phyloP scores from a whole-genome alignment of 2,888 invertebrate species.

The Xestia rhomboidea region DNA sequence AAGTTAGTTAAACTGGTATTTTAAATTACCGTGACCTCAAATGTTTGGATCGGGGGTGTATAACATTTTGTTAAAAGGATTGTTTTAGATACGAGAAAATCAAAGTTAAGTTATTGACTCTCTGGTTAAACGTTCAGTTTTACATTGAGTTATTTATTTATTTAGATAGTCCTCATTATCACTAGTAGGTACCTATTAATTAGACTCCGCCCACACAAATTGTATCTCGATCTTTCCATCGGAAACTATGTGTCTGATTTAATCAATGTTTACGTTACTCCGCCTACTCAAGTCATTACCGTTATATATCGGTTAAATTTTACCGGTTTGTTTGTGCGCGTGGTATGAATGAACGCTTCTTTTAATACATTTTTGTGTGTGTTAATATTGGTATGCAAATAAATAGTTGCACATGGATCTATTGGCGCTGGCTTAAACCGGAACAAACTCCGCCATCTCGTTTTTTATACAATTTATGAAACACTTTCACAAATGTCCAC shows the following conservation, averaged over 20 bases:
- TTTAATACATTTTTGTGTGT: not conserved
- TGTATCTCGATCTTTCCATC: not conserved
- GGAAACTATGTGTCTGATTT: not conserved
- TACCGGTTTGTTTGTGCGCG: not conserved
- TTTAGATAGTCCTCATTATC: not conserved
- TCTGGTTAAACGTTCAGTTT: not conserved
- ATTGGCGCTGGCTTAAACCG: not conserved
- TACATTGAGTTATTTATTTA: not conserved
- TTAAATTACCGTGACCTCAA: conserved; percentile 1
- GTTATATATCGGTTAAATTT: not conserved
- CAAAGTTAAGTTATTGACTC: not conserved
- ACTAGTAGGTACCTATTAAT: not conserved
- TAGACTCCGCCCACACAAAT: not conserved
- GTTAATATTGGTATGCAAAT: not conserved
- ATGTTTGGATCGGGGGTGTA: not conserved
- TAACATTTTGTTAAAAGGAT: not conserved
- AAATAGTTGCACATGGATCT: not conserved
- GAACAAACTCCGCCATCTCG: too few species aligned
- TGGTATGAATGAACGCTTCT: not conserved
- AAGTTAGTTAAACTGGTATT: not conserved
- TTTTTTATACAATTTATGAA: not conserved
- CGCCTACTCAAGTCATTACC: not conserved
- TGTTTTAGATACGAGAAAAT: not conserved
- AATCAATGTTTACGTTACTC: not conserved
- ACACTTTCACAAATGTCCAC: not conserved